phyloP scores from a whole-genome alignment of 1,140 invertebrate genomes.

The Eriosoma lanigerum region DNA sequence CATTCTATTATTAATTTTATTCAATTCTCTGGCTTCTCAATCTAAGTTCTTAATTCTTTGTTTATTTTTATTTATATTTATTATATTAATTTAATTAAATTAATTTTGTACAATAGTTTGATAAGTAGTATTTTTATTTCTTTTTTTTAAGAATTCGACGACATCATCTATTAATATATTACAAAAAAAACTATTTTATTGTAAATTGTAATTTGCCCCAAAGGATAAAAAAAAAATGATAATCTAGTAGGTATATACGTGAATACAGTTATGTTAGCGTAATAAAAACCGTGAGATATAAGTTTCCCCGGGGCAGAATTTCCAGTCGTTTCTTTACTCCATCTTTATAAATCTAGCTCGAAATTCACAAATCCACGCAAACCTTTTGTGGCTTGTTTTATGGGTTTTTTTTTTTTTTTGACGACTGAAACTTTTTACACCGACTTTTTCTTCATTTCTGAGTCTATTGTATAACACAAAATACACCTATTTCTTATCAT shows the following conservation, averaged over 20 bases:
- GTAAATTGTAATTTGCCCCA: neutral
- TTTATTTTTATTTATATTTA: too few species aligned
- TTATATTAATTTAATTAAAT: too few species aligned
- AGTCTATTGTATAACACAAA: conserved; percentile 21
- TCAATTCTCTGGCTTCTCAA: too few species aligned
- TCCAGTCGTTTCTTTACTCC: neutral
- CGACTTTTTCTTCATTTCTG: conserved; percentile 14
- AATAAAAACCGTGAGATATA: conserved; percentile 30
- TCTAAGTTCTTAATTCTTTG: too few species aligned
- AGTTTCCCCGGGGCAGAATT: conserved; percentile 34
- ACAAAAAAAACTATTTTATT: too few species aligned
- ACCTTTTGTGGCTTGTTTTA: conserved; percentile 21
- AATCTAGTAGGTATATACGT: neutral
- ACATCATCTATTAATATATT: too few species aligned
- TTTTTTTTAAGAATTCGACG: too few species aligned
- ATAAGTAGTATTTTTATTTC: too few species aligned
- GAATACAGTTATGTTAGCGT: conserved; percentile 5
- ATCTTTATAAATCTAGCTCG: conserved; percentile 33
- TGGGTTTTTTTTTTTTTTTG: conserved; percentile 27
- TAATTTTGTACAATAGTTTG: too few species aligned
- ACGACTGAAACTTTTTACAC: conserved; percentile 39
- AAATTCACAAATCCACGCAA: conserved; percentile 36
- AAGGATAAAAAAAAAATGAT: neutral
- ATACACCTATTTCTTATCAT: neutral
- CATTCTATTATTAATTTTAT: too few species aligned